phyloP scores from a whole-genome alignment of 2,797 vertebrate species.

The Vireo griseus region DNA sequence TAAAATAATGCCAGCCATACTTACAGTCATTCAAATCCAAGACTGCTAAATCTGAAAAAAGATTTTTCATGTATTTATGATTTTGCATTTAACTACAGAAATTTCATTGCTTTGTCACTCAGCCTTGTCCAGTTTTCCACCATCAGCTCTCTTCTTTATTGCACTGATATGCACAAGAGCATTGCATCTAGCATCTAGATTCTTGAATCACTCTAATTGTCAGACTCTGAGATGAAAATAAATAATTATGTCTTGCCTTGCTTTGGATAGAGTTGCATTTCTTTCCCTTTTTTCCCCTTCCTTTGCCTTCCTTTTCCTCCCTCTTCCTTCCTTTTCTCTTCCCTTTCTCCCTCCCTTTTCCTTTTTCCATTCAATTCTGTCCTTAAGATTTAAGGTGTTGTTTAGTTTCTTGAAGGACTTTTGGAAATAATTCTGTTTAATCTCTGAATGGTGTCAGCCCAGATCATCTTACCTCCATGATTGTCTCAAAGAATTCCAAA shows the following conservation, averaged over 20 bases:
- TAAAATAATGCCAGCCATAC: not conserved
- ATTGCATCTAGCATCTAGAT: not conserved
- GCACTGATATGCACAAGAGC: not conserved
- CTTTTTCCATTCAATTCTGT: not conserved
- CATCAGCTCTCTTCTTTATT: not conserved
- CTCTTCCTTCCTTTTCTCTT: not conserved
- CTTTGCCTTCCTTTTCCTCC: not conserved
- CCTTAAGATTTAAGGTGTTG: not conserved
- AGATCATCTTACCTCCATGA: not conserved
- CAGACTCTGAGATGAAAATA: not conserved
- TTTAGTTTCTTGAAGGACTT: not conserved
- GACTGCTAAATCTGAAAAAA: not conserved
- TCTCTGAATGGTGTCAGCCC: not conserved
- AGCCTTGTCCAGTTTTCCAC: not conserved
- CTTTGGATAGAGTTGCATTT: not conserved
- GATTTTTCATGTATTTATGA: not conserved
- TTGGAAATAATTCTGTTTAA: not conserved
- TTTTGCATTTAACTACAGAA: not conserved
- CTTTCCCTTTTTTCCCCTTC: not conserved
- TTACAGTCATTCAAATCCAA: not conserved
- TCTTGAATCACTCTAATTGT: not conserved
- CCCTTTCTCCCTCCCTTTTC: not conserved
- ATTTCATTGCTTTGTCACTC: not conserved
- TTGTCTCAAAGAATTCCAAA: not conserved
- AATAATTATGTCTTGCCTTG: not conserved